These are phyloP conservation scores for Chloropsis cyanopogon DNA, from an alignment of 2,113 vertebrate species.

Conservation along the genomic window DNA sequence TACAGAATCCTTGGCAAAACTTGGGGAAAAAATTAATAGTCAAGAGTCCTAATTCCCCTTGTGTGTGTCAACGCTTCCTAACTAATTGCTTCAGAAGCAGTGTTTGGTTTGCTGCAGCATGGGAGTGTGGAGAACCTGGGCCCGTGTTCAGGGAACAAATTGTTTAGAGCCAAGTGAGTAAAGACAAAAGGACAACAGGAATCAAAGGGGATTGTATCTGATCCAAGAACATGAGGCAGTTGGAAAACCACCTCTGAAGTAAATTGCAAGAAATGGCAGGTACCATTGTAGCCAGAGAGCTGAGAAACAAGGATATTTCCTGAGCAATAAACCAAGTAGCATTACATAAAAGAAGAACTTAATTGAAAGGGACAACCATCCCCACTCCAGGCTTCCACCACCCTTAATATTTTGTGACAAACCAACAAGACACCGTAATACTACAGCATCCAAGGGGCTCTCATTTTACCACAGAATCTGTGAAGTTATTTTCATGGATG, in stretches of 20 bases:
- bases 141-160: neutral
- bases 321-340: neutral
- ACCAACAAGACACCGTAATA: neutral
- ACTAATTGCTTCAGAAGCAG: neutral
- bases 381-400: neutral
- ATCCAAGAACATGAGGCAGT: conserved; percentile 1
- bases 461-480: neutral
- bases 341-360: neutral
- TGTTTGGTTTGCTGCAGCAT: neutral
- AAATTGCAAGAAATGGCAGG: conserved; percentile 8
- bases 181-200: conserved; percentile 26
- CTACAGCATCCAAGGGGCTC: neutral
- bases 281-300: neutral
- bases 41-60: neutral
- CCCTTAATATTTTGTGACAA: neutral
- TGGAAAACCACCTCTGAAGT: neutral
- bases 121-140: neutral
- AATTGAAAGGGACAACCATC: neutral
- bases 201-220: neutral
- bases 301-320: neutral
- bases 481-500: neutral
- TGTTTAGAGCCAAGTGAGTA: neutral
- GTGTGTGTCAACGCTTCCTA: neutral
- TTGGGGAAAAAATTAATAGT: neutral
- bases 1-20: neutral